Evolutionary conservation across 2,888 invertebrate genomes (phyloP).

Genomic region (Eupithecia centaureata): DNA sequence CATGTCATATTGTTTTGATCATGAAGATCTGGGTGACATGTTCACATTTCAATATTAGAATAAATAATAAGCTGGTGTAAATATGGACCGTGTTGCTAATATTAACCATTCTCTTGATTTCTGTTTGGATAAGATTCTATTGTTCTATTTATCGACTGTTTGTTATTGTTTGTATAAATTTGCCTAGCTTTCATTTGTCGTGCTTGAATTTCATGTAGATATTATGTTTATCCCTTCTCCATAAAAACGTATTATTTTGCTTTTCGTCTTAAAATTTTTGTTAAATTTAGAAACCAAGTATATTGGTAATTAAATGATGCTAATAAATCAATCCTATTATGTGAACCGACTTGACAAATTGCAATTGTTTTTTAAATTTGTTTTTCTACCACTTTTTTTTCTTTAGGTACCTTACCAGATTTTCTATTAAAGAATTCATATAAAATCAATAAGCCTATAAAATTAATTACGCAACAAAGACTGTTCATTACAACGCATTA

Average conservation of each 20-base stretch:
- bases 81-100: constrained; percentile 49
- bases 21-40: constrained; percentile 60
- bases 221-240: not conserved
- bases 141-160: constrained; percentile 18
- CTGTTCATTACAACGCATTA: constrained; percentile 55
- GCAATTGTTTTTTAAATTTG: no score
- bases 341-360: no score
- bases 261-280: no score
- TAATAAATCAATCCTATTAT: no score
- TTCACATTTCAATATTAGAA: constrained; percentile 60
- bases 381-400: no score
- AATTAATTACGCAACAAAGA: constrained; percentile 45
- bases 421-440: not conserved
- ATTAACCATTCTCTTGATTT: constrained; percentile 25
- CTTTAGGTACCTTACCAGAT: not conserved
- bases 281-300: no score
- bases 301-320: no score
- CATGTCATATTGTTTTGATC: constrained; percentile 54
- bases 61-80: constrained; percentile 58
- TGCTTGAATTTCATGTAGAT: not conserved
- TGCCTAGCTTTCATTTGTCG: not conserved
- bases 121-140: constrained; percentile 25
- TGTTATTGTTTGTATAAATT: constrained; percentile 7
- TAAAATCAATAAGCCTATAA: not conserved
- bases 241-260: no score